phyloP scores from a whole-genome alignment of 2,888 invertebrate genomes.

The Lamproptera curius region DNA sequence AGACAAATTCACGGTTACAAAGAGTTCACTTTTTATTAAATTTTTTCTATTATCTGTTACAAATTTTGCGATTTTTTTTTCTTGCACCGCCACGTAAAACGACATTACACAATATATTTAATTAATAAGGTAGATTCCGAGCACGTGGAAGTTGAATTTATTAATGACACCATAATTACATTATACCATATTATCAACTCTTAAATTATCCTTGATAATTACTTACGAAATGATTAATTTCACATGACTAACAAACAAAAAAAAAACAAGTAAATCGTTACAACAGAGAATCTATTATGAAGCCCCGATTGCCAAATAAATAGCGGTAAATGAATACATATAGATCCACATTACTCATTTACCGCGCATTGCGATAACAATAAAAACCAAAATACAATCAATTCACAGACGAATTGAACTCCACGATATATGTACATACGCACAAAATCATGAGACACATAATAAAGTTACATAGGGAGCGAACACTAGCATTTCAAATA shows the following conservation, averaged over 20 bases:
- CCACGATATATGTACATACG: conserved; percentile 24
- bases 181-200: conserved; percentile 64
- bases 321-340: conserved; percentile 38
- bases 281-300: conserved; percentile 21
- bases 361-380: conserved; percentile 42
- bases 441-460: too few species aligned
- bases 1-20: conserved; percentile 65
- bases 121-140: conserved; percentile 74
- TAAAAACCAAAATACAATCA: conserved; percentile 45
- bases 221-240: conserved; percentile 67
- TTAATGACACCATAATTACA: conserved; percentile 71
- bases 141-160: conserved; percentile 73
- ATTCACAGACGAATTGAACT: conserved; percentile 42
- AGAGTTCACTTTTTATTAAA: conserved; percentile 74
- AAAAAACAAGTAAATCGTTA: conserved; percentile 37
- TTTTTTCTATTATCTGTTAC: conserved; percentile 73
- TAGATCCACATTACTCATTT: conserved; percentile 44
- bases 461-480: conserved; percentile 16
- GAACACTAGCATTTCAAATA: conserved; percentile 65
- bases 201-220: conserved; percentile 68
- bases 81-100: conserved; percentile 60
- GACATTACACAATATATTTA: conserved; percentile 65
- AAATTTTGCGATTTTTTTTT: conserved; percentile 75
- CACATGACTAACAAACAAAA: conserved; percentile 61
- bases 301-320: conserved; percentile 13